Percentiles rank a stretch among this genome's conserved stretches.
Conservation (phyloP, 2,888 invertebrate genomes). For the Xylota sylvarum region DNA sequence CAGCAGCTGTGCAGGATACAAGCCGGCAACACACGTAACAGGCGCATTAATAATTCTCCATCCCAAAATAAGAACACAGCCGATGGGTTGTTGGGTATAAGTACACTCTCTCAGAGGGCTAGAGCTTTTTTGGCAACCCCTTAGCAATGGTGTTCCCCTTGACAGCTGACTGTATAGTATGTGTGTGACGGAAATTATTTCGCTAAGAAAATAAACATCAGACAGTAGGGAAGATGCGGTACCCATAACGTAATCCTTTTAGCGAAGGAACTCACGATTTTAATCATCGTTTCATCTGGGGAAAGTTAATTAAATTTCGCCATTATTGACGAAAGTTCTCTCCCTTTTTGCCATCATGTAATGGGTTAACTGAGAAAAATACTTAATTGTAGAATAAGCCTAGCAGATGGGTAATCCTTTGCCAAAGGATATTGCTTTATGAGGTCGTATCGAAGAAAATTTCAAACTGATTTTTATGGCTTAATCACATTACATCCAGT, state of each 20-base stretch:
- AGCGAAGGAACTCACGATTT: slow-evolving; percentile 31
- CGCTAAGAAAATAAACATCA: slow-evolving; percentile 12
- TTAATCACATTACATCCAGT: background rate
- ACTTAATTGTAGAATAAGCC: slow-evolving; percentile 24
- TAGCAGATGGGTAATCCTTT: slow-evolving; percentile 32
- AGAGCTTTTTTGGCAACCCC: slow-evolving; percentile 57
- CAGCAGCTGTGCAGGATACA: slow-evolving; percentile 13
- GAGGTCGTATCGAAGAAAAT: background rate
- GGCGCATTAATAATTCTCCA: slow-evolving; percentile 61
- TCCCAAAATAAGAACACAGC: slow-evolving; percentile 34
- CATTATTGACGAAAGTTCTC: background rate
- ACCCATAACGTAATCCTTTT: slow-evolving; percentile 45
- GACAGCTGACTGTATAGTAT: slow-evolving; percentile 57
- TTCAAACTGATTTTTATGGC: slow-evolving; percentile 3
- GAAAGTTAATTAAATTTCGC: slow-evolving; percentile 54
- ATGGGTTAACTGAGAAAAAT: slow-evolving; percentile 14
- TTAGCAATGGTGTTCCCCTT: slow-evolving; percentile 42
- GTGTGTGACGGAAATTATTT: slow-evolving; percentile 61
- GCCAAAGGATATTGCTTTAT: slow-evolving; percentile 1
- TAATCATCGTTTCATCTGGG: slow-evolving; percentile 31
- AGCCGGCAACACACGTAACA: slow-evolving; percentile 32
- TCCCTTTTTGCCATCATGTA: background rate
- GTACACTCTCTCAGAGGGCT: slow-evolving; percentile 18
- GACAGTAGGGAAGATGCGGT: background rate
- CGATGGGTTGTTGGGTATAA: background rate